Evolutionary conservation across 2,797 vertebrate genomes (phyloP), one percentile per base, ranked within the genome.

Genomic region (Chrysocyon brachyurus): DNA sequence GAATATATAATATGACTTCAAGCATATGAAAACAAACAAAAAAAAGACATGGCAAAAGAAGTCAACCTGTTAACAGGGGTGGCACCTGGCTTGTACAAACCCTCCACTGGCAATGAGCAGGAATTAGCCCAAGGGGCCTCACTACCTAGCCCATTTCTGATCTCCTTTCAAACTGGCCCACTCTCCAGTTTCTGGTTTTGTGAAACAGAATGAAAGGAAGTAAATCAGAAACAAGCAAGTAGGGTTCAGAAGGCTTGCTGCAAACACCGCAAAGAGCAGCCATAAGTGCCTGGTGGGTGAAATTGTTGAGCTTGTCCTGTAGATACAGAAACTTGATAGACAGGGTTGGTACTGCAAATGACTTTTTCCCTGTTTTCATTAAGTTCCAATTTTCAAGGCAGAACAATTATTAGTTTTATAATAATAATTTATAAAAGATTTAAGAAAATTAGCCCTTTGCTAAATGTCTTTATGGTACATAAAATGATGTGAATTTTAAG

Each of bases 381-480:
- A 87, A 70, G 28, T 46, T 90, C 22, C 12, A 63, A 10, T 92
- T 94, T 89, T 61, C 33, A 87, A 40, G 15, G 2, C 68, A 87
- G n/a, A 64, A 79, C 10, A 40, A 75, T 82, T 64, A 72, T 40
- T 61, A 52, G 22, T 77, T 88, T 90, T 75, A 73, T 77, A 56
- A 33, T 64, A 83, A 95, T 46, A 54, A 78, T 83, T 78, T 87
- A 15, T 87, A 61, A 87, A 96, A 86, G 16, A 64, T 52, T 85
- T 92, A 33, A 33, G 57, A 15, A 81, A 88, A 92, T 54, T 15
- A 84, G 26, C 5, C 24, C 6, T 93, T 91, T 78, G 6, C 46
- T 88, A 79, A 79, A 64, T 52, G n/a, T 54, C 26, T 91, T 84
- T 36, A 59, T 12, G n/a, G 56, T 11, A 36, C 19, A 52, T 77